These are phyloP conservation scores for Bombus waltoni DNA, from an alignment of 1,140 invertebrate species.

Conservation along the genomic window DNA sequence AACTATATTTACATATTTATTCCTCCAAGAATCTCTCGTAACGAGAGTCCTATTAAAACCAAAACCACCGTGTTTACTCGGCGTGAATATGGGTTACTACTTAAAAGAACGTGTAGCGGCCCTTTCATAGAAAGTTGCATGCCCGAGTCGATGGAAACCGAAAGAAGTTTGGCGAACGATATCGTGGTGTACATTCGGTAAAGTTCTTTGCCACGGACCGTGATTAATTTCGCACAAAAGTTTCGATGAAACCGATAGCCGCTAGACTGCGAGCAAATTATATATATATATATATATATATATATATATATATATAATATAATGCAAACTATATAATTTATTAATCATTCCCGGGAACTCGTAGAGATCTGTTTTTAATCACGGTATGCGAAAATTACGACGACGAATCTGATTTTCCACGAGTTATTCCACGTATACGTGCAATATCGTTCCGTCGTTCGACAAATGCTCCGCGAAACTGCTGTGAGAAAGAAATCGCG, in stretches of 20 bases:
- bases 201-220: background rate
- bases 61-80: background rate
- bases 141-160: background rate
- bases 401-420: background rate
- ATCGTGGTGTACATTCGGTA: background rate
- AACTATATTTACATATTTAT: too few species aligned
- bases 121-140: background rate
- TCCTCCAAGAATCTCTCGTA: too few species aligned
- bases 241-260: background rate
- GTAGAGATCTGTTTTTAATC: background rate
- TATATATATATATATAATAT: too few species aligned
- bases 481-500: background rate
- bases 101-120: background rate
- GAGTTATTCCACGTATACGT: too few species aligned
- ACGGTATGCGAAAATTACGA: background rate
- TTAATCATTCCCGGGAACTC: background rate
- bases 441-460: background rate
- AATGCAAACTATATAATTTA: background rate
- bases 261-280: background rate
- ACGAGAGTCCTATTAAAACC: background rate
- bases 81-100: background rate
- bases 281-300: too few species aligned
- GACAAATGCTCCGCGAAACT: background rate
- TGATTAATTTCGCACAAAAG: slow-evolving; percentile 4
- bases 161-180: background rate